Percentiles rank a stretch among this genome's conserved stretches.
These are phyloP conservation scores for Pseudomyrmex pallidus DNA, from an alignment of 1,140 invertebrate species.

Conservation along the genomic window DNA sequence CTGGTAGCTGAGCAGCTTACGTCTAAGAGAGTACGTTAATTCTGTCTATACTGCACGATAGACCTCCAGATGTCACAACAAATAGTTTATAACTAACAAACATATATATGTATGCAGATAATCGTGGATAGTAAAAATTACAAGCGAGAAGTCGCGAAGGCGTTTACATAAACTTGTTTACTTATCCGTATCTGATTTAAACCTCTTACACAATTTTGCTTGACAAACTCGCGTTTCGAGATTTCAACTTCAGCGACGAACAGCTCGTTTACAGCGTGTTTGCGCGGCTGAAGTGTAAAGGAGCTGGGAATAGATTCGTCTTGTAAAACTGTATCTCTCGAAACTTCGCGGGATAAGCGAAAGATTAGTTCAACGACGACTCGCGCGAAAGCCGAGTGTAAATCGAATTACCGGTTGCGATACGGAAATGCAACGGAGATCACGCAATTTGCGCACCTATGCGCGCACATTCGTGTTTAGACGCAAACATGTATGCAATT, in stretches of 20 bases:
- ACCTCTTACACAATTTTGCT: conserved; percentile 11
- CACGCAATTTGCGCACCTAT: not conserved
- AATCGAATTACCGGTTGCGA: conserved; percentile 28
- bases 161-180: not conserved
- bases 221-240: conserved; percentile 24
- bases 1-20: not conserved
- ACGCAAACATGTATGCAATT: not conserved
- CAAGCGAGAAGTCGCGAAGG: not conserved
- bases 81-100: not conserved
- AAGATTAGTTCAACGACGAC: conserved; percentile 49
- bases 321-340: conserved; percentile 46
- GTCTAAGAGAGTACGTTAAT: not conserved
- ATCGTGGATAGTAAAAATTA: too few relatives aligned
- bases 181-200: not conserved
- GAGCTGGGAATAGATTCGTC: not conserved
- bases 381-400: conserved; percentile 6
- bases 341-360: conserved; percentile 41
- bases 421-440: conserved; percentile 25
- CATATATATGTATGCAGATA: not conserved
- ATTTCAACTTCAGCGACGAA: conserved; percentile 32
- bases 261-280: conserved; percentile 34
- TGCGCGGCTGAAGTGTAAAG: conserved; percentile 23
- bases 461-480: not conserved
- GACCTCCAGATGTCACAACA: too few relatives aligned
- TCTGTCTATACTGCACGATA: not conserved